Conservation (phyloP, 2,113 vertebrate species). For the Dryoscopus gambensis region DNA sequence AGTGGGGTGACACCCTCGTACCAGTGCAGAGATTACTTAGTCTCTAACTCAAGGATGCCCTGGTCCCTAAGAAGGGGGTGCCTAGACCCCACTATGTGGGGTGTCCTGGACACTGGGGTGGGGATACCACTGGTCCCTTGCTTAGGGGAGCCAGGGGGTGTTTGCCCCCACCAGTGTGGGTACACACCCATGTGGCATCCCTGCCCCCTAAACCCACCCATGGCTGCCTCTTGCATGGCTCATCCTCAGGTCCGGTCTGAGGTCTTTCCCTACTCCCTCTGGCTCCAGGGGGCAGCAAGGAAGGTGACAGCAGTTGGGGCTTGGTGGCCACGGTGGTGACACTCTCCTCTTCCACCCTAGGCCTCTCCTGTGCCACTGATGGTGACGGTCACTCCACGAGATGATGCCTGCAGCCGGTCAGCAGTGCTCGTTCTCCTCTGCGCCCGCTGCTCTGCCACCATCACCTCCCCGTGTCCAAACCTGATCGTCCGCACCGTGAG, state of each 20-base stretch:
- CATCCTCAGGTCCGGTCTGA: accelerated
- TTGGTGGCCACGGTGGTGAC: accelerated
- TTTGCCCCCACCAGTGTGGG: accelerated
- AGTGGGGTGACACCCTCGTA: not conserved
- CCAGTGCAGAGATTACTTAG: not conserved
- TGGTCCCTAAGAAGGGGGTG: not conserved
- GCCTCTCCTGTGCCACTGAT: not conserved
- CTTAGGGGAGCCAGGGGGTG: not conserved
- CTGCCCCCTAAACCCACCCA: not conserved
- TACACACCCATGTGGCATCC: not conserved
- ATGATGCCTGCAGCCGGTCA: not conserved
- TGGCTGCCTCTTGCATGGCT: not conserved
- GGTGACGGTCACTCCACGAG: not conserved
- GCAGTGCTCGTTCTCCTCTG: conserved; percentile 2
- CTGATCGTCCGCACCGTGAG: not conserved
- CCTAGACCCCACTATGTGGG: not conserved
- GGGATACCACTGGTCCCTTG: not conserved
- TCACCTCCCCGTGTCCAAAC: not conserved
- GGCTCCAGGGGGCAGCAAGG: not conserved
- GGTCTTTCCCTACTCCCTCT: not conserved
- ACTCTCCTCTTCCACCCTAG: not conserved
- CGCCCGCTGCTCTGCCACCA: not conserved
- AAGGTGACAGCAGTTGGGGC: not conserved
- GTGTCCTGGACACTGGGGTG: not conserved
- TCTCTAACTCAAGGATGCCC: not conserved